phyloP scores from a whole-genome alignment of 1,140 invertebrate genomes.

The Pseudomyrmex concolor region DNA sequence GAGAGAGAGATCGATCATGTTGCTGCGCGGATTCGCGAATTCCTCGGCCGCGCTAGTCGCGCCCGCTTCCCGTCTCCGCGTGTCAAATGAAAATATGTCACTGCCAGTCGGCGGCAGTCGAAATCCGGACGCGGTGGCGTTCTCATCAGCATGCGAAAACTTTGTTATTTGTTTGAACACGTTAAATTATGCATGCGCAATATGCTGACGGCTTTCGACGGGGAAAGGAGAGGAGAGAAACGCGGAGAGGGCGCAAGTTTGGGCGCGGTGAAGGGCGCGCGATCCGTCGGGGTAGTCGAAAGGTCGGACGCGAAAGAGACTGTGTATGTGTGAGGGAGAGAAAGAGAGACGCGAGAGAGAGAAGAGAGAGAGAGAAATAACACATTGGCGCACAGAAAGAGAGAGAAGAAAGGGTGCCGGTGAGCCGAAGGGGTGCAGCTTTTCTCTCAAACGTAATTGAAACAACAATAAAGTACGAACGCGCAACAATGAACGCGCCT shows the following conservation, averaged over 20 bases:
- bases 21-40: slow-evolving; percentile 32
- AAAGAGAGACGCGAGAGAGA: background rate
- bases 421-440: slow-evolving; percentile 60
- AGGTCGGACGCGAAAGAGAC: slow-evolving; percentile 12
- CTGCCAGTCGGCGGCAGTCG: slow-evolving; percentile 78
- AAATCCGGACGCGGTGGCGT: slow-evolving; percentile 77
- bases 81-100: slow-evolving; percentile 83
- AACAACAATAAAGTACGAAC: slow-evolving; percentile 81
- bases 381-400: slow-evolving; percentile 31
- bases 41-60: slow-evolving; percentile 49
- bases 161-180: slow-evolving; percentile 84
- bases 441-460: slow-evolving; percentile 75
- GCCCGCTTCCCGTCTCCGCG: slow-evolving; percentile 47
- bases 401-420: slow-evolving; percentile 62
- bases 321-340: slow-evolving; percentile 21
- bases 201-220: slow-evolving; percentile 78
- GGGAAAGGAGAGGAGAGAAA: background rate
- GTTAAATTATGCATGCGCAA: slow-evolving; percentile 85
- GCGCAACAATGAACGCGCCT: slow-evolving; percentile 73
- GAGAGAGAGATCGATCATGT: slow-evolving; percentile 41
- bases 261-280: slow-evolving; percentile 45
- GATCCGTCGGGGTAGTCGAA: slow-evolving; percentile 38
- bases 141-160: slow-evolving; percentile 83
- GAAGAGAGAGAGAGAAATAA: no score
- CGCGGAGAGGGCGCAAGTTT: slow-evolving; percentile 36